A percentile compares a stretch with the other conserved stretches of the same genome.
These are phyloP conservation scores for Cavia aperea DNA, from an alignment of 2,113 vertebrate species.

Conservation along the genomic window DNA sequence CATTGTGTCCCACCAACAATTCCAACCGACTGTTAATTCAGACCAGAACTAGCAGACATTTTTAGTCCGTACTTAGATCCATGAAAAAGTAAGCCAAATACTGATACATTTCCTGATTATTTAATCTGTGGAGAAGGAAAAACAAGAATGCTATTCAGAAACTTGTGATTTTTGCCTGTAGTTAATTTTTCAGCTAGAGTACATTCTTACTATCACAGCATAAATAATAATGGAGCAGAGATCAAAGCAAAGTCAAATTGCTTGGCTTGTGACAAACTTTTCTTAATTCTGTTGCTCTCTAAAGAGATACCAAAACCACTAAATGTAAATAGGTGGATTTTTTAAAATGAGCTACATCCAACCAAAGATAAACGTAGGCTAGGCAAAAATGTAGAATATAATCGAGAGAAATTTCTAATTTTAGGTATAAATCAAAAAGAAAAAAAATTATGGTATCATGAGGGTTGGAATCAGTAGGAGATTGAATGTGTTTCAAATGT, in stretches of 20 bases:
- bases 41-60: neutral
- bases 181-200: neutral
- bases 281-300: neutral
- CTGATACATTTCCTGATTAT: neutral
- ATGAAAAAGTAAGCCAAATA: neutral
- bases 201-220: neutral
- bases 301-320: neutral
- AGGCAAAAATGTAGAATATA: neutral
- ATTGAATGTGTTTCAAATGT: neutral
- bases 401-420: neutral
- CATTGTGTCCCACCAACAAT: neutral
- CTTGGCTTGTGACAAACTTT: neutral
- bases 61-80: neutral
- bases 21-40: neutral
- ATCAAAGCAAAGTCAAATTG: neutral
- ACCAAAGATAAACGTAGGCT: neutral
- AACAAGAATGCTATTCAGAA: neutral
- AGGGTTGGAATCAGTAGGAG: neutral
- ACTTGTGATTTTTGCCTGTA: neutral
- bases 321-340: neutral
- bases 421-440: neutral
- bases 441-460: neutral
- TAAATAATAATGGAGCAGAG: neutral
- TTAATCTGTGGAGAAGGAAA: neutral
- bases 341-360: neutral